Percentiles rank a stretch among this genome's conserved stretches.
These are phyloP conservation scores for Ictalurus furcatus DNA, from an alignment of 2,113 vertebrate species.

Conservation along the genomic window DNA sequence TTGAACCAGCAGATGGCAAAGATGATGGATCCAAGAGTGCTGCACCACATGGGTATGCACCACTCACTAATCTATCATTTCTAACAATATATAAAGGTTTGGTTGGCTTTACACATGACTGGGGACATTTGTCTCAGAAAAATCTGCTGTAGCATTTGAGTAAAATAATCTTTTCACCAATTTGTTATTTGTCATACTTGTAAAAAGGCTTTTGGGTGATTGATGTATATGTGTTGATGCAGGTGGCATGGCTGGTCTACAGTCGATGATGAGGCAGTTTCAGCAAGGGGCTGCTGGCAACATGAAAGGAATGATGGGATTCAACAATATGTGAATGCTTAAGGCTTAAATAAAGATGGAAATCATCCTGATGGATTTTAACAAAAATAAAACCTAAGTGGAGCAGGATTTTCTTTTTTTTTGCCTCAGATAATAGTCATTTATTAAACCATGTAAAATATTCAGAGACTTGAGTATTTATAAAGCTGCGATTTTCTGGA, in stretches of 20 bases:
- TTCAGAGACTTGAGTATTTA: conserved; percentile 49
- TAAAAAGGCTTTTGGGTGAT: background rate
- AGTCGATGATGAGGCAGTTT: conserved; percentile 99
- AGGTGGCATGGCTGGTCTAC: conserved; percentile 98
- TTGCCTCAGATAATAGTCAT: conserved; percentile 51
- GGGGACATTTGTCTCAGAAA: background rate
- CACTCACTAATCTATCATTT: background rate
- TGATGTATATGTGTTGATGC: background rate
- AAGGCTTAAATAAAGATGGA: conserved; percentile 68
- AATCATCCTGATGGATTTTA: conserved; percentile 40
- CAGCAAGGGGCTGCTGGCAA: conserved; percentile 98
- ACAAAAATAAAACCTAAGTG: conserved; percentile 9
- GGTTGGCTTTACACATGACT: background rate
- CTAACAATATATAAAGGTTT: background rate
- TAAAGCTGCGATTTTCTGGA: conserved; percentile 38
- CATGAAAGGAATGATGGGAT: conserved; percentile 99
- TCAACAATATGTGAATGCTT: conserved; percentile 95
- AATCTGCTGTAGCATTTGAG: background rate
- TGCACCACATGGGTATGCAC: conserved; percentile 95
- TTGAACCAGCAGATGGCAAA: conserved; percentile 99
- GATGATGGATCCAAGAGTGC: conserved; percentile 99
- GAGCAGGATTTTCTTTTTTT: conserved; percentile 18
- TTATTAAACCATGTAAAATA: conserved; percentile 52
- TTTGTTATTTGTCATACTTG: background rate
- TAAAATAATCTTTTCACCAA: background rate